These are phyloP conservation scores for Ferdinandea cuprea DNA, from an alignment of 2,888 invertebrate species.

Conservation along the genomic window DNA sequence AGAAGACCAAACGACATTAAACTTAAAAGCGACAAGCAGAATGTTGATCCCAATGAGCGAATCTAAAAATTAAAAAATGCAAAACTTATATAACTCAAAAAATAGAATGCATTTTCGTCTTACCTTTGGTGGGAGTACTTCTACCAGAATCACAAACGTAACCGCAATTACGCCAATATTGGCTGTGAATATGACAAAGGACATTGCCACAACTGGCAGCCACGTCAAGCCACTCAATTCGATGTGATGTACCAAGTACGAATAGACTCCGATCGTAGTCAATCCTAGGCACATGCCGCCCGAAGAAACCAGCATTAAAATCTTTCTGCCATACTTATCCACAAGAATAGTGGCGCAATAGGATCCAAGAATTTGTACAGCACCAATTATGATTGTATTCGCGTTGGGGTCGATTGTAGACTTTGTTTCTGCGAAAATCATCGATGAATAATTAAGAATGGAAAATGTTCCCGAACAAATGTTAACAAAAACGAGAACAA, in stretches of 20 bases:
- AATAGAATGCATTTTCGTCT: background rate
- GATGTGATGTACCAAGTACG: constrained; percentile 71
- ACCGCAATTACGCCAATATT: constrained; percentile 80
- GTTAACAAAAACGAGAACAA: constrained; percentile 77
- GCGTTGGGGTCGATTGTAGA: constrained; percentile 79
- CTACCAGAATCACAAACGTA: constrained; percentile 80
- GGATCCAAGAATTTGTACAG: constrained; percentile 79
- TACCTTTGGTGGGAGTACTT: constrained; percentile 81
- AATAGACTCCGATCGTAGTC: constrained; percentile 78
- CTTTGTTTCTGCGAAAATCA: constrained; percentile 79
- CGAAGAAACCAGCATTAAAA: constrained; percentile 79
- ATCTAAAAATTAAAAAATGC: too few species aligned
- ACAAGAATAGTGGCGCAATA: constrained; percentile 79
- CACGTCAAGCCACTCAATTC: constrained; percentile 77
- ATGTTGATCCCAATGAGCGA: constrained; percentile 78
- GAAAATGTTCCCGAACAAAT: constrained; percentile 80
- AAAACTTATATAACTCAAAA: background rate
- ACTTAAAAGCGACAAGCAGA: constrained; percentile 78
- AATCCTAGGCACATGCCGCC: constrained; percentile 78
- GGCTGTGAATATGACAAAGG: constrained; percentile 78
- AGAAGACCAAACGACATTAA: constrained; percentile 77
- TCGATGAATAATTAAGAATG: constrained; percentile 81
- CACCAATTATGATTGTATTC: constrained; percentile 80
- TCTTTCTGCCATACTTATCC: constrained; percentile 79
- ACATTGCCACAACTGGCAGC: constrained; percentile 79